Conservation (phyloP, 2,797 vertebrate species). For the Anisognathus igniventris region DNA sequence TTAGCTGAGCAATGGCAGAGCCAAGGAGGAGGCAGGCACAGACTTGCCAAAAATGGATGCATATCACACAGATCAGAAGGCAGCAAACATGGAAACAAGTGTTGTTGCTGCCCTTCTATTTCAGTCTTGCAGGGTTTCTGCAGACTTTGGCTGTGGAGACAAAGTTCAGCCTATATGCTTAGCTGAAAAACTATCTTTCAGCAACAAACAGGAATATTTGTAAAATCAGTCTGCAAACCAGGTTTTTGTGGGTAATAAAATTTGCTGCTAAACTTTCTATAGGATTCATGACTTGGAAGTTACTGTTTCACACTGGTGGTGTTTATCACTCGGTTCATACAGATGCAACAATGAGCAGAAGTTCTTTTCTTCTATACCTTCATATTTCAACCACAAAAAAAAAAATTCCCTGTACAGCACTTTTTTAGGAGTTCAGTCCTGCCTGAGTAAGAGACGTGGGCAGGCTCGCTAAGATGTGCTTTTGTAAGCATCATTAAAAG, state of each 20-base stretch:
- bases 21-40: neutral
- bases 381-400: neutral
- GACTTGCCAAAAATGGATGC: neutral
- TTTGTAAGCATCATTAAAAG: slow-evolving; percentile 31
- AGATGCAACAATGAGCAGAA: neutral
- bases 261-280: neutral
- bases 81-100: neutral
- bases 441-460: neutral
- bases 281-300: neutral
- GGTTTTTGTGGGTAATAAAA: neutral
- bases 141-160: neutral
- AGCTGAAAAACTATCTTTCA: neutral
- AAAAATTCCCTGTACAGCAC: neutral
- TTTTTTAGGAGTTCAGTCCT: neutral
- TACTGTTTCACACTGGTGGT: neutral
- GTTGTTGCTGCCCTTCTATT: neutral
- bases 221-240: neutral
- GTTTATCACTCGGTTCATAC: neutral
- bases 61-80: neutral
- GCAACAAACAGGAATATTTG: neutral
- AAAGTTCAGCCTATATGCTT: neutral
- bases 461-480: neutral
- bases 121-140: neutral
- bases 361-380: neutral
- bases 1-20: neutral